Evolutionary conservation across 2,113 vertebrate species (phyloP), one percentile per base, ranked within the genome.

Genomic region (Pseudopodoces humilis): DNA sequence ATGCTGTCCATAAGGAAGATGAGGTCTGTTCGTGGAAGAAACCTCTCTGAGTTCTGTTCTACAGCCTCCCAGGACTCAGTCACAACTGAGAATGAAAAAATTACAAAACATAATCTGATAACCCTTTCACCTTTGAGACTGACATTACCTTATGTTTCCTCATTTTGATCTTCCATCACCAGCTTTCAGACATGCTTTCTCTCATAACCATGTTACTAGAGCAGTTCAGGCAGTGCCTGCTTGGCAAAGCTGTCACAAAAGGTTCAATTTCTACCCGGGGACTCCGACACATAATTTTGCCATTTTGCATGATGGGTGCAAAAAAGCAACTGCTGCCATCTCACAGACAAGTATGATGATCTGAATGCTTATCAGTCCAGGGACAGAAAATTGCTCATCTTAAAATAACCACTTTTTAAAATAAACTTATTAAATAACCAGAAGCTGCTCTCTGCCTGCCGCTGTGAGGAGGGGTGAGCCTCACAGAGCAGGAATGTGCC

Each of bases 401-500:
- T 62, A 68, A 85, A 78, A 37, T 20, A 43, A 30, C 11, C 31
- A 9, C 10, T 37, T 70, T 25, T 53, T 44, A 21, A 53, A 71
- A 53, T 30, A 53, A 62, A 31, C 27, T 21, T 25, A 25, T 25
- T 44, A 25, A 37, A 46, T 37, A 62, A 71, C 27, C 25, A 62
- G 35, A 65, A 81, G 35, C 44, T 75, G 35, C 28, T 78, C 14
- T 86, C 28, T 62, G 46, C 49, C 52, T 41, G 18, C 39, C 6
- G 3, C 24, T 21, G 15, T 0, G 3, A 86, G 44, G 21, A 59
- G 13, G 5, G 2, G 13, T 1, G 28, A 33, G 59, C 15, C 64
- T 35, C 2, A 0, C 28, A 68, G 10, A 35, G 27, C 56, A 62
- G 52, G 47, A 83, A 52, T 13, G 20, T 35, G 15, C 53, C 6